Conservation (phyloP, 2,888 invertebrate species). For the Bombylius major region DNA sequence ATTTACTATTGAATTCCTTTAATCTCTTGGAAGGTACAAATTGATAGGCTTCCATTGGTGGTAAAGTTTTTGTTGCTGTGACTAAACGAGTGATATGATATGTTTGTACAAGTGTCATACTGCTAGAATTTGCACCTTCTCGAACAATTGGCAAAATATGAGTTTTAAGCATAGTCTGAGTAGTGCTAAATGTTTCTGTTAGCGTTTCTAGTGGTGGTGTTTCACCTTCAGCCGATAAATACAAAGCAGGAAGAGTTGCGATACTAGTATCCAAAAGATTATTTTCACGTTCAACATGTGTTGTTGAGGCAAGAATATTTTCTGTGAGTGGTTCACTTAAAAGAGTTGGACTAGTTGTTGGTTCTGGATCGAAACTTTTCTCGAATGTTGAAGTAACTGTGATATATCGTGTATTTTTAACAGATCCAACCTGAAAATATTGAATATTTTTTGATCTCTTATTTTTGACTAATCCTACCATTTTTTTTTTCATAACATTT, state of each 20-base stretch:
- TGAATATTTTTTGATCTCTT: not conserved
- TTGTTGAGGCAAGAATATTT: slow-evolving; percentile 70
- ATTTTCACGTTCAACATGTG: slow-evolving; percentile 59
- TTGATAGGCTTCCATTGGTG: slow-evolving; percentile 76
- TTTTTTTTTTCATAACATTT: too few species aligned
- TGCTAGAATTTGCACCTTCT: slow-evolving; percentile 58
- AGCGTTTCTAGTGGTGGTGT: slow-evolving; percentile 79
- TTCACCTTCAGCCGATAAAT: slow-evolving; percentile 60
- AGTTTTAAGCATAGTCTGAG: slow-evolving; percentile 76
- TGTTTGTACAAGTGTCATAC: slow-evolving; percentile 75
- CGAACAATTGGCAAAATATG: slow-evolving; percentile 74
- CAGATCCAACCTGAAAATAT: slow-evolving; percentile 61
- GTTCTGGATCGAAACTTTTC: slow-evolving; percentile 54
- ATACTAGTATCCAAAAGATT: slow-evolving; percentile 61
- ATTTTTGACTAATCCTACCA: not conserved
- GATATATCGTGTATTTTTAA: slow-evolving; percentile 75
- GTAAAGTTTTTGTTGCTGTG: slow-evolving; percentile 80
- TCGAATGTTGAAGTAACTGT: slow-evolving; percentile 79
- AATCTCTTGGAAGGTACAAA: slow-evolving; percentile 75
- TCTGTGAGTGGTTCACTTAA: slow-evolving; percentile 71
- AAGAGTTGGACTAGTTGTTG: slow-evolving; percentile 43
- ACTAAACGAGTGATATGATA: slow-evolving; percentile 77
- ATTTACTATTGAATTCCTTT: slow-evolving; percentile 75
- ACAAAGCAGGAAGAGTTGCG: slow-evolving; percentile 70
- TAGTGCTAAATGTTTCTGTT: slow-evolving; percentile 85